phyloP scores from a whole-genome alignment of 2,113 vertebrate genomes.

The Gnathonemus longibarbis region DNA sequence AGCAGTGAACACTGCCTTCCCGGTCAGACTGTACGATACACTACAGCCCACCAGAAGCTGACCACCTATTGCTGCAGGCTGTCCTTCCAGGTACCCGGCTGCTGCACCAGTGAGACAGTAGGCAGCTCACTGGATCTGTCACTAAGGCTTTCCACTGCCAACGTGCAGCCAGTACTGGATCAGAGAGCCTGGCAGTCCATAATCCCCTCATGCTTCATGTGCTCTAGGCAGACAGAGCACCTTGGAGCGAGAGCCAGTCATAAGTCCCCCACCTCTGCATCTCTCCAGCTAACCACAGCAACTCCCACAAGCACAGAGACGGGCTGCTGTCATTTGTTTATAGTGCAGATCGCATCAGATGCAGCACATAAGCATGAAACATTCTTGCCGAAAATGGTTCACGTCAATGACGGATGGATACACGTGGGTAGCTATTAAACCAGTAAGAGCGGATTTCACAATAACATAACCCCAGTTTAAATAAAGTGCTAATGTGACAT shows the following conservation, averaged over 20 bases:
- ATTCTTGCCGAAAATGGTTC: neutral
- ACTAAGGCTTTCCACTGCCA: neutral
- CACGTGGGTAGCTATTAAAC: neutral
- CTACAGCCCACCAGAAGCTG: neutral
- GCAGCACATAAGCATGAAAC: neutral
- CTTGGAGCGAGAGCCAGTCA: neutral
- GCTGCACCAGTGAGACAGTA: neutral
- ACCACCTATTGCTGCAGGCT: neutral
- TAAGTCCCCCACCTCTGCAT: conserved; percentile 8
- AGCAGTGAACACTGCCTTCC: neutral
- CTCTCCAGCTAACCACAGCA: neutral
- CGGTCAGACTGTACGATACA: neutral
- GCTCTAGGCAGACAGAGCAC: neutral
- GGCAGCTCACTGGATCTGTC: neutral
- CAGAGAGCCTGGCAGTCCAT: neutral
- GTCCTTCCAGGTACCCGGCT: neutral
- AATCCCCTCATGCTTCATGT: neutral
- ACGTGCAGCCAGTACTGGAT: neutral
- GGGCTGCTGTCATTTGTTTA: neutral
- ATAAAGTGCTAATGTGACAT: neutral
- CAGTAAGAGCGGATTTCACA: neutral
- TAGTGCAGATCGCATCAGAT: neutral
- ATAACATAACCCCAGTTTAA: neutral
- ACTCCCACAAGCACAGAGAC: neutral
- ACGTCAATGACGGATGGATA: neutral